These are phyloP conservation scores for Zaprionus obscuricornis DNA, from an alignment of 2,888 invertebrate species.

Conservation along the genomic window DNA sequence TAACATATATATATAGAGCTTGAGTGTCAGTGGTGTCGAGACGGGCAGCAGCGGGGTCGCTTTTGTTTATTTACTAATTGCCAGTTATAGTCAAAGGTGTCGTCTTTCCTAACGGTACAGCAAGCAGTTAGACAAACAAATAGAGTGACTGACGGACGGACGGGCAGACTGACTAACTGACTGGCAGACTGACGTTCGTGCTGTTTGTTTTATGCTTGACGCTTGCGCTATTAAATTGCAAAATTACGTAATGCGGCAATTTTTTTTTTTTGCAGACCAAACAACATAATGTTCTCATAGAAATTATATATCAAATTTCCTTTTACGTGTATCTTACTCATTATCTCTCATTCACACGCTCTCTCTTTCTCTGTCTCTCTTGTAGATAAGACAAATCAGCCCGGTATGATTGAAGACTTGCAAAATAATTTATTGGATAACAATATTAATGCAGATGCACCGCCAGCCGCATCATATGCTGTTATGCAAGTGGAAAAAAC, in stretches of 20 bases:
- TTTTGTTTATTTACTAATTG: constrained; percentile 44
- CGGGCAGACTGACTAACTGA: no score
- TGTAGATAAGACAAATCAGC: constrained; percentile 60
- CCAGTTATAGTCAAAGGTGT: constrained; percentile 27
- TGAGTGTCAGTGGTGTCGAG: no score
- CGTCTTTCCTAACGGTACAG: constrained; percentile 34
- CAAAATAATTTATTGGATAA: constrained; percentile 49
- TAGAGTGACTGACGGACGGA: not conserved
- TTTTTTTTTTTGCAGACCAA: not conserved
- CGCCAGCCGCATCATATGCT: constrained; percentile 31
- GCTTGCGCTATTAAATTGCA: constrained; percentile 22
- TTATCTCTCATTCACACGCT: no score
- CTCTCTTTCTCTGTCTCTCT: constrained; percentile 4
- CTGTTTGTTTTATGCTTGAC: constrained; percentile 27
- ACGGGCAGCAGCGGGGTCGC: no score
- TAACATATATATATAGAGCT: no score
- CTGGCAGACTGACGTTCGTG: not conserved
- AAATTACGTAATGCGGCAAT: constrained; percentile 29
- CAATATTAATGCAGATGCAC: constrained; percentile 24
- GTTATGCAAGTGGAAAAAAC: constrained; percentile 50
- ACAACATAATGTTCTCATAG: constrained; percentile 9
- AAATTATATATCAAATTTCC: constrained; percentile 23
- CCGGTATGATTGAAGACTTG: constrained; percentile 37
- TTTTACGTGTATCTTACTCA: constrained; percentile 12
- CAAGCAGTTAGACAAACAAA: constrained; percentile 10